Conservation (phyloP, 1,140 invertebrate genomes). For the Papilio polyxenes region DNA sequence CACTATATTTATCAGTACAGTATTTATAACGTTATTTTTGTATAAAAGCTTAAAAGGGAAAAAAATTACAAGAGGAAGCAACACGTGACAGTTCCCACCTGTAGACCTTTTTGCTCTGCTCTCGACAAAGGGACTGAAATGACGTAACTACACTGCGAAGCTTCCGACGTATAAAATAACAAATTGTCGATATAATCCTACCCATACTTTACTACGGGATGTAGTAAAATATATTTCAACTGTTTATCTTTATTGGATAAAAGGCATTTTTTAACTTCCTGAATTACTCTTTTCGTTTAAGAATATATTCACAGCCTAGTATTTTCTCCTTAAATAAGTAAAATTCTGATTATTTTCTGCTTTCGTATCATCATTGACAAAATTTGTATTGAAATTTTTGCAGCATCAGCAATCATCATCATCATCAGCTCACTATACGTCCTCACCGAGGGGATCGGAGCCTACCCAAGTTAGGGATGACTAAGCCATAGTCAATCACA, state of each 20-base stretch:
- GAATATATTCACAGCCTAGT: no score
- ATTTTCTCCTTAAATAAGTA: no score
- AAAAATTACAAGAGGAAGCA: not conserved
- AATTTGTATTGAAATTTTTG: no score
- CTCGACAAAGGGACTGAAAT: not conserved
- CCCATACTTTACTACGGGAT: not conserved
- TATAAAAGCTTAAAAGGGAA: constrained; percentile 18
- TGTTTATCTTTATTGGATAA: not conserved
- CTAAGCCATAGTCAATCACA: no score
- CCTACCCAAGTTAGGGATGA: no score
- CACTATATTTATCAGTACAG: not conserved
- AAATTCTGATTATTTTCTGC: no score
- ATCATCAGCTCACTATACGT: no score
- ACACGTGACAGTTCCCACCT: constrained; percentile 16
- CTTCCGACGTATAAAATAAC: constrained; percentile 2
- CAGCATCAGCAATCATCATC: no score
- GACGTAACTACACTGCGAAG: not conserved
- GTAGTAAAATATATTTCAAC: not conserved
- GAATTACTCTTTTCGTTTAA: no score
- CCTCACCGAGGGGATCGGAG: no score
- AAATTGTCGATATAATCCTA: not conserved
- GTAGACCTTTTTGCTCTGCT: not conserved
- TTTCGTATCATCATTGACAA: no score
- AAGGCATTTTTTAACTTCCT: no score
- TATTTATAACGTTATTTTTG: not conserved